Evolutionary conservation across 2,113 vertebrate species (phyloP).

Genomic region (Brachirus orientalis): DNA sequence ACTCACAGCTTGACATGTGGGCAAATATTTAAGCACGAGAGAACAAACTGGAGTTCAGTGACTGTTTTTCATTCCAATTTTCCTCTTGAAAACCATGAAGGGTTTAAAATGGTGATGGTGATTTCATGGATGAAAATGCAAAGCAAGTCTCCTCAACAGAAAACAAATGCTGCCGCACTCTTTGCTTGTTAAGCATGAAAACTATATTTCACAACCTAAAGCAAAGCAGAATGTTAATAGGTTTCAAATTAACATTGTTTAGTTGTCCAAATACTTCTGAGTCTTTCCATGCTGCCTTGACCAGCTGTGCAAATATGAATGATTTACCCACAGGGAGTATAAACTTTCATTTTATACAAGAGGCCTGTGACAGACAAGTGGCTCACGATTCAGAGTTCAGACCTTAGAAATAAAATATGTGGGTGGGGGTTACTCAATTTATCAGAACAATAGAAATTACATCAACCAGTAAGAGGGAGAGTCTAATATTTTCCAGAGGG

Average conservation of each 20-base stretch:
- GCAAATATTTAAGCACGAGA: slow-evolving; percentile 38
- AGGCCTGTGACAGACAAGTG: slow-evolving; percentile 42
- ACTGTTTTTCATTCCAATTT: slow-evolving; percentile 13
- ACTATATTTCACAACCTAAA: slow-evolving; percentile 63
- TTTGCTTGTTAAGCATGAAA: slow-evolving; percentile 51
- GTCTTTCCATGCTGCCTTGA: slow-evolving; percentile 38
- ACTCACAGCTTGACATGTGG: slow-evolving; percentile 35
- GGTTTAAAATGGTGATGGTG: slow-evolving; percentile 17
- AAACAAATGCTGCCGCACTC: slow-evolving; percentile 58
- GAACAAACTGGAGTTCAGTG: slow-evolving; percentile 25
- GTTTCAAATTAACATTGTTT: slow-evolving; percentile 78
- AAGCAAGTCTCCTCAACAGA: slow-evolving; percentile 39
- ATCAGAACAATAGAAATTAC: slow-evolving; percentile 42
- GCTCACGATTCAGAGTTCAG: slow-evolving; percentile 56
- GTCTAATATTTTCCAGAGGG: slow-evolving; percentile 56
- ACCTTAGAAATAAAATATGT: slow-evolving; percentile 54
- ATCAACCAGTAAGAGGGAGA: slow-evolving; percentile 24
- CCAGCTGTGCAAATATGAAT: slow-evolving; percentile 76
- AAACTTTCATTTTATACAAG: slow-evolving; percentile 57
- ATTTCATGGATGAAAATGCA: slow-evolving; percentile 59
- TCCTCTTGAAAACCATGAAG: slow-evolving; percentile 4
- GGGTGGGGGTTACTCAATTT: slow-evolving; percentile 39
- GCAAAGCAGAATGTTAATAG: slow-evolving; percentile 69
- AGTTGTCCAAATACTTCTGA: slow-evolving; percentile 67
- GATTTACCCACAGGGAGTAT: slow-evolving; percentile 72